Evolutionary conservation across 2,113 vertebrate genomes (phyloP), one percentile per base, ranked within the genome.

Genomic region (Siniperca chuatsi): DNA sequence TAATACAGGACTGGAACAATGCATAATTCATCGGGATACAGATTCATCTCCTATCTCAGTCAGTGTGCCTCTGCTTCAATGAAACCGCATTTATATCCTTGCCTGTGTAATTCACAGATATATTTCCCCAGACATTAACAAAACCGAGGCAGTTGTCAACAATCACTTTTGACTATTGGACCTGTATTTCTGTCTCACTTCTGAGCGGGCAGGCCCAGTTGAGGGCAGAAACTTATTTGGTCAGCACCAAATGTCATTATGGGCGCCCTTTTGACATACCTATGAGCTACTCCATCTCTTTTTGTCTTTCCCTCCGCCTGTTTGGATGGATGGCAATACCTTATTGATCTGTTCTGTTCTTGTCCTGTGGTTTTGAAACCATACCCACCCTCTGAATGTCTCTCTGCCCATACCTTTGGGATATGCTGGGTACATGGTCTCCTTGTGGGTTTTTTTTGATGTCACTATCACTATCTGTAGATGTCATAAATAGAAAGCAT

Each of bases 311-410:
- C 64, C 71, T 64, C 55, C 15, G 52, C 60, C 87, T 79, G 74
- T 80, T 72, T 83, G 85, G 85, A 75, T 69, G 80, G 81, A 66
- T 73, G 81, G 70, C n/a, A 69, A 35, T 54, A 57, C 46, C 55
- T 52, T 75, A 94, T 92, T 57, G 92, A 93, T 91, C 87, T 35
- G 79, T 82, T 81, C 89, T 89, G 69, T 91, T 92, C 85, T 81
- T 29, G 79, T 87, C 75, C 79, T 85, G 87, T 65, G 82, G 88
- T 88, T 90, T 91, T 81, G 81, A 91, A 93, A 90, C 87, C 35
- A 25, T 46, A 86, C 44, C 74, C 85, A 60, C 60, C 57, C 76
- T 68, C 60, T 80, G 79, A 89, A 81, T 68, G 81, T 86, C 81
- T 78, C 76, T 50, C 60, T 75, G 50, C 40, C 71, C 54, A 4